Evolutionary conservation across 1,140 invertebrate species (phyloP), one percentile per base, ranked within the genome.

Genomic region (Meloidogyne exigua): DNA sequence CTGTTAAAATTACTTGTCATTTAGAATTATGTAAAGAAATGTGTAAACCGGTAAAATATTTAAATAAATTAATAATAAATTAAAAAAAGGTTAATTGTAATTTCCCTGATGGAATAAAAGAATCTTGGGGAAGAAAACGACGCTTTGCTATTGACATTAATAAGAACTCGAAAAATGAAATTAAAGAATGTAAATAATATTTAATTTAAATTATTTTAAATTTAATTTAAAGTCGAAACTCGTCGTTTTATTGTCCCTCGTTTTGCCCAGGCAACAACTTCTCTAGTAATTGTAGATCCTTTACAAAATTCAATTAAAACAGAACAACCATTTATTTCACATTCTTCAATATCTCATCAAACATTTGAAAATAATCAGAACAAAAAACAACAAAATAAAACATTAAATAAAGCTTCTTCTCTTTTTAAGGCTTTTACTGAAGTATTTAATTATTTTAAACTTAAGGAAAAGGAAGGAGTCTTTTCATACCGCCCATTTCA

Each of bases 61-160:
- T 15, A 21, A 23, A 42, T 26, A 0, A 32, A 75, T 23, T 25
- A 21, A 42, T 18, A 26, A 18, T 23, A 18, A 57, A 10, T 78
- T 67, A 0, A 39, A 9, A 74, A 81, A 25, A 80, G 79, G 83
- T 76, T 23, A 82, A 75, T 21, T 87, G 85, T 49, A 80, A 82
- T 68, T 65, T 87, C 49, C 70, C 65, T 15, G 82, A 77, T 57
- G 85, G 81, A 68, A 21, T 49, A 11, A 77, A 84, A 76, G 75
- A 86, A 62, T 84, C 81, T 12, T 87, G 84, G 81, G 85, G 85
- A 63, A 77, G 85, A 39, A 87, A 87, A 77, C 88, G 88, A 77
- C 78, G 85, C 15, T 42, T 66, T 18, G 65, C 21, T 32, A 25
- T 65, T 64, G 71, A 81, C 67, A 85, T 87, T 57, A 57, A 57